These are phyloP conservation scores for Zaprionus taronus DNA, from an alignment of 1,140 invertebrate genomes.

Conservation along the genomic window DNA sequence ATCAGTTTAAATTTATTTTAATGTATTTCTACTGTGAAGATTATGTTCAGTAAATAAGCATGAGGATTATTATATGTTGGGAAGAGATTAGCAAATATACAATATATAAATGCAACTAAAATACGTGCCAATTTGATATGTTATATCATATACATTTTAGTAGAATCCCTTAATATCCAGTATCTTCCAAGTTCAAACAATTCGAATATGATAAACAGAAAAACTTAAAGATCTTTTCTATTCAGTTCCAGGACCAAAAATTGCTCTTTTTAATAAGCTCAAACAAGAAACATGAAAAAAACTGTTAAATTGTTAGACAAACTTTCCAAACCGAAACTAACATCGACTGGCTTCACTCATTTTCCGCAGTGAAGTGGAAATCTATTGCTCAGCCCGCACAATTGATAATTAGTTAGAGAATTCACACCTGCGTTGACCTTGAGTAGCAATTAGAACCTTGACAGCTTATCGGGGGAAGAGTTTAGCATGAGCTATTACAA, in stretches of 20 bases:
- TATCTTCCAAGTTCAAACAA: too few relatives aligned
- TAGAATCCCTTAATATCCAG: too few relatives aligned
- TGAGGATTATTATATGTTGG: too few relatives aligned
- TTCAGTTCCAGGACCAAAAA: background rate
- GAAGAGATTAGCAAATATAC: too few relatives aligned
- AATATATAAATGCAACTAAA: too few relatives aligned
- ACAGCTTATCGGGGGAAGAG: slow-evolving; percentile 51
- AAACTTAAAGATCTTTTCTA: too few relatives aligned
- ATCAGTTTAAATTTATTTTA: too few relatives aligned
- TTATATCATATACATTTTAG: too few relatives aligned
- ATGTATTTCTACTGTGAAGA: too few relatives aligned
- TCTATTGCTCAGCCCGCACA: slow-evolving; percentile 34
- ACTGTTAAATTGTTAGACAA: background rate
- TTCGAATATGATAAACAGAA: too few relatives aligned
- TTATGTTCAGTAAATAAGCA: too few relatives aligned
- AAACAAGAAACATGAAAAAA: background rate
- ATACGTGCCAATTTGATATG: too few relatives aligned
- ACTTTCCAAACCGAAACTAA: background rate
- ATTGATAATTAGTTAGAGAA: background rate
- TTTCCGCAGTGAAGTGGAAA: background rate
- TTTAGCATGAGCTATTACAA: background rate
- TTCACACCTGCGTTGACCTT: slow-evolving; percentile 47
- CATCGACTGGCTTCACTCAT: background rate
- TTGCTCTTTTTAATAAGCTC: background rate
- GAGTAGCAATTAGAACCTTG: slow-evolving; percentile 49